Conservation (phyloP, 2,113 vertebrate species). For the Sturnus vulgaris region DNA sequence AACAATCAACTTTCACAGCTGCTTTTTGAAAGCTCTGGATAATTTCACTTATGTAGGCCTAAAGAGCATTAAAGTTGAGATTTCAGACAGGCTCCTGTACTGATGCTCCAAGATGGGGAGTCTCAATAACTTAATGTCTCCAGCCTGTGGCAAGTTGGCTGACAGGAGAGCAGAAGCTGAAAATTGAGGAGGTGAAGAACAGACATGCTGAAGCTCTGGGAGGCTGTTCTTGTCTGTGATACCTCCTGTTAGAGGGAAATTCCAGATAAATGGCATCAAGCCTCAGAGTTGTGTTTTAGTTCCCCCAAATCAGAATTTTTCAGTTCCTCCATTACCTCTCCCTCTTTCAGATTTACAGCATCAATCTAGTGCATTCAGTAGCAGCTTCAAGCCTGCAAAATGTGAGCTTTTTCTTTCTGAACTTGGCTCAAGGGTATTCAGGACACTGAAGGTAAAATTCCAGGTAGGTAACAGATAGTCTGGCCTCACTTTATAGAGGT, state of each 20-base stretch:
- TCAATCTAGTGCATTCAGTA: background rate
- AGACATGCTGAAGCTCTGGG: background rate
- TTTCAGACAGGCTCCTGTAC: background rate
- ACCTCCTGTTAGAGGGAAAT: background rate
- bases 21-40: background rate
- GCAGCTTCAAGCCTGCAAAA: background rate
- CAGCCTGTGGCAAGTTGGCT: background rate
- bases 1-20: background rate
- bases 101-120: background rate
- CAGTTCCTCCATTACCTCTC: background rate
- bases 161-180: background rate
- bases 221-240: background rate
- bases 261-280: background rate
- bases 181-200: background rate
- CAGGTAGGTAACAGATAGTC: background rate
- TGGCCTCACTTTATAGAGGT: background rate
- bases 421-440: background rate
- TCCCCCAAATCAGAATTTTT: background rate
- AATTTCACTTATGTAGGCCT: background rate
- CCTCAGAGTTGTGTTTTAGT: background rate
- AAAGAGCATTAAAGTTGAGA: background rate
- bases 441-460: background rate
- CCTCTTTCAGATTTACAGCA: background rate
- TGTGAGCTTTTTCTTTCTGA: background rate
- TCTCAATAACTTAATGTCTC: background rate